phyloP scores from a whole-genome alignment of 2,888 invertebrate genomes.

The Hemistola chrysoprasaria region DNA sequence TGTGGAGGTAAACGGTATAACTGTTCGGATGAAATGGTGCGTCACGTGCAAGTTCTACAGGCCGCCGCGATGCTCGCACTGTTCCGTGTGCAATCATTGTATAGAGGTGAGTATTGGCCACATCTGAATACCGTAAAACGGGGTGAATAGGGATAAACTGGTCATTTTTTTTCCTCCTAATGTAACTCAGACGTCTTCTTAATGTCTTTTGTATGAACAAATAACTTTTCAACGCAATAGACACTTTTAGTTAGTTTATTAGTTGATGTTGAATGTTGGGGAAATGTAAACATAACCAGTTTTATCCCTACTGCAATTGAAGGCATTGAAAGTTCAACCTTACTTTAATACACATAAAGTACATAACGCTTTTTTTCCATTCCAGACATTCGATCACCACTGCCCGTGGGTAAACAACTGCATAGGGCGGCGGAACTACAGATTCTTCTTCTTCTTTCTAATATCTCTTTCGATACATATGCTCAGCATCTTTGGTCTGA shows the following conservation, averaged over 20 bases:
- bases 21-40: constrained; percentile 99
- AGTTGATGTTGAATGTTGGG: no score
- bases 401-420: constrained; percentile 99
- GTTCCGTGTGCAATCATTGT: constrained; percentile 99
- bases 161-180: no score
- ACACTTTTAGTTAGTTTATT: no score
- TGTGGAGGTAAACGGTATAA: constrained; percentile 98
- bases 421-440: constrained; percentile 97
- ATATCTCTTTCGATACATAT: constrained; percentile 98
- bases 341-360: not conserved
- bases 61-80: constrained; percentile 99
- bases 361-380: constrained; percentile 40
- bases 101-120: constrained; percentile 87
- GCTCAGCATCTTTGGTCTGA: constrained; percentile 97
- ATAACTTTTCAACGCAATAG: no score
- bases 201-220: no score
- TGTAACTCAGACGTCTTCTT: no score
- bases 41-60: constrained; percentile 99
- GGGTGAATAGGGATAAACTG: no score
- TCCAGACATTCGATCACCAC: constrained; percentile 99
- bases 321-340: no score
- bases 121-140: no score
- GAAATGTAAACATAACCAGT: no score
- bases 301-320: not conserved
- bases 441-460: constrained; percentile 99